phyloP scores from a whole-genome alignment of 2,888 invertebrate genomes.

The Mimas tiliae region DNA sequence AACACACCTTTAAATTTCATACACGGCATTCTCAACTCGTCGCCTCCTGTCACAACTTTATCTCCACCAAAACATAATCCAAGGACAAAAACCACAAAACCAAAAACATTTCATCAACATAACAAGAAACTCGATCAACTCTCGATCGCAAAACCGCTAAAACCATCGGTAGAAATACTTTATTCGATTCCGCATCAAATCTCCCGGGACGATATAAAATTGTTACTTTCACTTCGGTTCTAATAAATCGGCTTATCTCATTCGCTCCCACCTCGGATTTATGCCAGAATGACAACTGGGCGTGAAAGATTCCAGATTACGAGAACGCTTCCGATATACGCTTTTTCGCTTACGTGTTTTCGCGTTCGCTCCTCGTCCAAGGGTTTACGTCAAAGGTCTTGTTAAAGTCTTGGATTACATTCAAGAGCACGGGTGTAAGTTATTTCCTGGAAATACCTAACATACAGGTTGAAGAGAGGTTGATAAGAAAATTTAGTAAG shows the following conservation, averaged over 20 bases:
- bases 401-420: background rate
- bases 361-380: slow-evolving; percentile 11
- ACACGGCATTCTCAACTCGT: background rate
- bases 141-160: slow-evolving; percentile 29
- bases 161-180: slow-evolving; percentile 49
- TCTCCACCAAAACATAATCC: background rate
- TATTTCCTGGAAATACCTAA: too few species aligned
- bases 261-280: slow-evolving; percentile 23
- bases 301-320: slow-evolving; percentile 23
- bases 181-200: slow-evolving; percentile 55
- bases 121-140: slow-evolving; percentile 28
- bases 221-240: slow-evolving; percentile 50
- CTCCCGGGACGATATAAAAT: slow-evolving; percentile 56
- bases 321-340: slow-evolving; percentile 9
- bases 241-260: slow-evolving; percentile 61
- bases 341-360: slow-evolving; percentile 17
- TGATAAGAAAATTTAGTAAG: too few species aligned
- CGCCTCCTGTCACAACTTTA: background rate
- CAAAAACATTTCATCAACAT: slow-evolving; percentile 2
- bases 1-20: background rate
- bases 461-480: too few species aligned
- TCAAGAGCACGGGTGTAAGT: background rate
- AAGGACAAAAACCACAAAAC: background rate
- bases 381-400: background rate
- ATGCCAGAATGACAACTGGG: slow-evolving; percentile 23